These are phyloP conservation scores for Lamprologus tigripictilis DNA, from an alignment of 2,113 vertebrate genomes.

Conservation along the genomic window DNA sequence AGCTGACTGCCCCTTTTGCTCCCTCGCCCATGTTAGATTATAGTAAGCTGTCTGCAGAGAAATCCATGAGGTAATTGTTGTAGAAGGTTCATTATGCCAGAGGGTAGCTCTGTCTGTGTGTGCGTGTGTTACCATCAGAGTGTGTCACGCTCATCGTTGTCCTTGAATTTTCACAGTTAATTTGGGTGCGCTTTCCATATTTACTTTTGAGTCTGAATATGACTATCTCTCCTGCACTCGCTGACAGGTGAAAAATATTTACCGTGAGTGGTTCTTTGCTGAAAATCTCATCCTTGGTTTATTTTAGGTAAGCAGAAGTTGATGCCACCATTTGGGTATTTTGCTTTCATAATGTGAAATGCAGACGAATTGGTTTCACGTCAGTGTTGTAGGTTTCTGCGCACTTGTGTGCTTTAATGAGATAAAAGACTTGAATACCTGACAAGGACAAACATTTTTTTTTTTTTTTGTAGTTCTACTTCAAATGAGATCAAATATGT, in stretches of 20 bases:
- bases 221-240: neutral
- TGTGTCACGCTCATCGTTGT: neutral
- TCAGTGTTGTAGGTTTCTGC: neutral
- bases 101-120: neutral
- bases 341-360: neutral
- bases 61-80: constrained; percentile 25
- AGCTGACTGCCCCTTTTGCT: constrained; percentile 19
- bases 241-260: neutral
- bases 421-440: neutral
- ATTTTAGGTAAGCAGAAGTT: constrained; percentile 2
- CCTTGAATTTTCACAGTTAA: neutral
- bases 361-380: neutral
- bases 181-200: neutral
- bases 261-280: neutral
- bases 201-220: neutral
- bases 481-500: neutral
- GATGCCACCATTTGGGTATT: neutral
- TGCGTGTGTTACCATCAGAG: neutral
- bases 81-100: neutral
- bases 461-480: neutral
- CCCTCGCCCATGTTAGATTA: constrained; percentile 24
- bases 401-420: neutral
- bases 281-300: neutral
- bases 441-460: neutral
- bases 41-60: constrained; percentile 32